Evolutionary conservation across 2,113 vertebrate species (phyloP).

Genomic region (Paradoxurus hermaphroditus): DNA sequence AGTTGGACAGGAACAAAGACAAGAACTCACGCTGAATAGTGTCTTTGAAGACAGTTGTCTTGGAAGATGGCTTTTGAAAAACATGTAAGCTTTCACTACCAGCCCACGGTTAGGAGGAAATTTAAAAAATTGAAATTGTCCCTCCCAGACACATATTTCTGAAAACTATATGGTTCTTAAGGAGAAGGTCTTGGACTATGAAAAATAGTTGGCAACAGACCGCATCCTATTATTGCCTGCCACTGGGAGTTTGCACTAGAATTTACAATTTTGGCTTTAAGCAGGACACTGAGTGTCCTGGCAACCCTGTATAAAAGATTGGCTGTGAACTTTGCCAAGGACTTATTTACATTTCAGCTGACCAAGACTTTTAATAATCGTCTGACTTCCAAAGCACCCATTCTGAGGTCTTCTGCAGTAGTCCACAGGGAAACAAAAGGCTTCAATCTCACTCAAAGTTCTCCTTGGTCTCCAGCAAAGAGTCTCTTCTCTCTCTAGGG

Average conservation of each 20-base stretch:
- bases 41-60: neutral
- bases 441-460: neutral
- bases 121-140: neutral
- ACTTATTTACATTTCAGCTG: constrained; percentile 64
- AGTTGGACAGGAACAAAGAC: constrained; percentile 40
- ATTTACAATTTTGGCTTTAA: constrained; percentile 59
- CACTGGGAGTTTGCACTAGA: constrained; percentile 42
- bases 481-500: constrained; percentile 16
- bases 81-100: neutral
- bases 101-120: neutral
- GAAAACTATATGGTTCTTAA: constrained; percentile 44
- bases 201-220: constrained; percentile 54
- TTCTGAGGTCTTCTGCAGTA: constrained; percentile 18
- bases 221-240: neutral
- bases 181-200: constrained; percentile 32
- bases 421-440: neutral
- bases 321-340: constrained; percentile 60
- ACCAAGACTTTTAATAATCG: constrained; percentile 53
- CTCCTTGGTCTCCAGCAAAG: constrained; percentile 4
- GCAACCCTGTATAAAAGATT: constrained; percentile 51
- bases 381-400: constrained; percentile 54
- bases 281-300: constrained; percentile 51
- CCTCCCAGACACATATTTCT: constrained; percentile 37
- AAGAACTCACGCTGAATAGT: neutral
- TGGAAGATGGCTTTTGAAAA: constrained; percentile 39